Conservation (phyloP, 1,140 invertebrate genomes). For the Lordiphosa clarofinis region DNA sequence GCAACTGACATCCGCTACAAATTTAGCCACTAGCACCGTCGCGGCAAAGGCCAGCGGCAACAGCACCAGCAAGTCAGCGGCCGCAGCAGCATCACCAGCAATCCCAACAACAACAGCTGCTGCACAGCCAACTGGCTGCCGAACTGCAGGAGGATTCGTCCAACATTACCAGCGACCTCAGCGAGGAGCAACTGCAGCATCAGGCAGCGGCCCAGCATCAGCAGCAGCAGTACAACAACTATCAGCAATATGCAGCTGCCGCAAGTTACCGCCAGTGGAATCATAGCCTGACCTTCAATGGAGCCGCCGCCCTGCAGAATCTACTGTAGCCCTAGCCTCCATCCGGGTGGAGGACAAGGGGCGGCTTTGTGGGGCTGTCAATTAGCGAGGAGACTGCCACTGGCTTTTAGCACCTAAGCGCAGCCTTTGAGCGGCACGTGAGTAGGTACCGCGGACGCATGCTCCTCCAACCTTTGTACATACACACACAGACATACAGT, state of each 20-base stretch:
- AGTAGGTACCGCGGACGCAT: constrained; percentile 31
- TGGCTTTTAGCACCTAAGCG: constrained; percentile 67
- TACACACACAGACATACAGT: constrained; percentile 16
- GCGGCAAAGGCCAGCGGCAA: constrained; percentile 12
- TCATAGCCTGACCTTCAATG: constrained; percentile 70
- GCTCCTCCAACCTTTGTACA: constrained; percentile 13
- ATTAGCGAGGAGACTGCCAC: constrained; percentile 57
- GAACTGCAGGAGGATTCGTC: constrained; percentile 75
- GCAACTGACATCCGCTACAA: constrained; percentile 74
- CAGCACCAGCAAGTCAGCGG: constrained; percentile 27
- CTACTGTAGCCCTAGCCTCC: constrained; percentile 60
- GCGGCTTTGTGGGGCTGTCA: constrained; percentile 45
- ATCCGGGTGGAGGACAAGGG: constrained; percentile 34
- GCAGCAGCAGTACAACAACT: constrained; percentile 74
- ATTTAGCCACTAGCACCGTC: constrained; percentile 8
- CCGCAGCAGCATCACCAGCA: constrained; percentile 34
- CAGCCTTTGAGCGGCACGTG: constrained; percentile 68
- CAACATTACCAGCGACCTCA: constrained; percentile 75
- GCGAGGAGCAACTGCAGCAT: constrained; percentile 76
- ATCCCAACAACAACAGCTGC: constrained; percentile 51
- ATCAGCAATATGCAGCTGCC: constrained; percentile 73
- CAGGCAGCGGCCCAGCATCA: constrained; percentile 67
- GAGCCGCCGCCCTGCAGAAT: constrained; percentile 72
- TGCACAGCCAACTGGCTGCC: constrained; percentile 59
- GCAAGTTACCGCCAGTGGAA: constrained; percentile 76